A percentile compares a stretch with the other conserved stretches of the same genome.
phyloP scores from a whole-genome alignment of 2,888 invertebrate species.

The Drosophila seclusa region DNA sequence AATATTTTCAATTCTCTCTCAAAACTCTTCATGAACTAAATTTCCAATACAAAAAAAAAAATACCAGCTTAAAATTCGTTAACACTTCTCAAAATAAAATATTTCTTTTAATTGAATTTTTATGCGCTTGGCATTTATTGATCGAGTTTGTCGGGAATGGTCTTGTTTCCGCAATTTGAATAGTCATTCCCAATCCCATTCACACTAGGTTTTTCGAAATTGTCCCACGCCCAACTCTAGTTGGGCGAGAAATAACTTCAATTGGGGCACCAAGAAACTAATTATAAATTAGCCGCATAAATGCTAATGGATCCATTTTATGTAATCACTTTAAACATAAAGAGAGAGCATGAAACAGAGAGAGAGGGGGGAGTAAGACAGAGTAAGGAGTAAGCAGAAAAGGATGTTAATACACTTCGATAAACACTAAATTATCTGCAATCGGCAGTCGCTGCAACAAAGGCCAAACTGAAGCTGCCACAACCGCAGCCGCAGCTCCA shows the following conservation, averaged over 20 bases:
- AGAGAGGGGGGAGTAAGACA: neutral
- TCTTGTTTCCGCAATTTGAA: too few species aligned
- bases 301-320: constrained; percentile 24
- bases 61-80: neutral
- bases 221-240: neutral
- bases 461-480: constrained; percentile 32
- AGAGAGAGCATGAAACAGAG: neutral
- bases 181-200: neutral
- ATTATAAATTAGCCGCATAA: constrained; percentile 44
- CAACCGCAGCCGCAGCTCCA: constrained; percentile 11
- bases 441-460: constrained; percentile 33
- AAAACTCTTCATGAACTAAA: neutral
- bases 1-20: neutral
- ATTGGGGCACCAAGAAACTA: constrained; percentile 29
- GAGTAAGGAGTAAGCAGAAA: neutral
- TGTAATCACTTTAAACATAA: neutral
- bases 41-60: neutral
- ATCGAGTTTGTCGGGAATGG: neutral
- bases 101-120: neutral
- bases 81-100: neutral
- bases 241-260: neutral
- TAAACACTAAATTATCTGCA: constrained; percentile 65
- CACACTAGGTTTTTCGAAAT: neutral
- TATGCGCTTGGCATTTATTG: neutral
- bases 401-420: constrained; percentile 60